phyloP scores from a whole-genome alignment of 2,113 vertebrate species.

The Gallinago undulata region DNA sequence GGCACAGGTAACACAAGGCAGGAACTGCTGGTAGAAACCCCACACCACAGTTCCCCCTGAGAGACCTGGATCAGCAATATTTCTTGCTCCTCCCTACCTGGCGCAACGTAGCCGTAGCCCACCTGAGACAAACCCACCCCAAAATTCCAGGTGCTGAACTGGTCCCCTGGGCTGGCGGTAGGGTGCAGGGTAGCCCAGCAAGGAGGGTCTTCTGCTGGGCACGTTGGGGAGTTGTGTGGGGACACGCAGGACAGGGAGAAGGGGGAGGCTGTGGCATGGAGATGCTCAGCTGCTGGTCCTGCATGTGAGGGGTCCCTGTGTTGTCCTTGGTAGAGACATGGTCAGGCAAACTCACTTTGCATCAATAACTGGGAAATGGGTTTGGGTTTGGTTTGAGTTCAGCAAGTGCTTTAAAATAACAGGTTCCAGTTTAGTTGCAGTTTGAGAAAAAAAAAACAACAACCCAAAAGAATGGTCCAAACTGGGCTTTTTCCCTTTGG shows the following conservation, averaged over 20 bases:
- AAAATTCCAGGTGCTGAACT: background rate
- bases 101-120: background rate
- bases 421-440: background rate
- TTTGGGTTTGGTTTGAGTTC: background rate
- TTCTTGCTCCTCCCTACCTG: background rate
- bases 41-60: fast-evolving
- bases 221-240: background rate
- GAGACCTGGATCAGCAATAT: background rate
- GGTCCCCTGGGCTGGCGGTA: background rate
- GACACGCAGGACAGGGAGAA: background rate
- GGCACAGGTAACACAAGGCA: background rate
- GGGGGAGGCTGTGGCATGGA: background rate
- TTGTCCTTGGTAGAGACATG: background rate
- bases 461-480: background rate
- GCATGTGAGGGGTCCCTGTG: background rate
- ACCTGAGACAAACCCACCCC: background rate
- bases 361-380: background rate
- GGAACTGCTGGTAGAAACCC: background rate
- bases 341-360: background rate
- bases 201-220: background rate
- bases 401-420: background rate
- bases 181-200: background rate
- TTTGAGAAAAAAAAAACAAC: fast-evolving
- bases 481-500: background rate
- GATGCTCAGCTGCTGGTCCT: background rate